phyloP scores from a whole-genome alignment of 2,888 invertebrate species.

The Cantharis flavilabris region DNA sequence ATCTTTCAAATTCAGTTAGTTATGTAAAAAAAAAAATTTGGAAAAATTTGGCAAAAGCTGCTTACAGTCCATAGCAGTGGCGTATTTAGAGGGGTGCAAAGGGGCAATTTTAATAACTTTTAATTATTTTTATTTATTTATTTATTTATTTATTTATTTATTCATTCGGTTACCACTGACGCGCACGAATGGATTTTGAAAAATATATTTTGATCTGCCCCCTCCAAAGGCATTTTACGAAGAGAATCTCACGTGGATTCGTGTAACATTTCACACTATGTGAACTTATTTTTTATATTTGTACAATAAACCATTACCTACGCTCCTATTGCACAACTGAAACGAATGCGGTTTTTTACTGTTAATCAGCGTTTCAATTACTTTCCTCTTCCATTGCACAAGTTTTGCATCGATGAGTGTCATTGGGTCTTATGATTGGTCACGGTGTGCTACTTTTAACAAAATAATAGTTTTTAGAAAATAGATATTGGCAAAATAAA shows the following conservation, averaged over 20 bases:
- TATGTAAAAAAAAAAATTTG: too few species aligned
- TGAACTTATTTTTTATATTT: background rate
- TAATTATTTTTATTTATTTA: too few species aligned
- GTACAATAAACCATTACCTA: background rate
- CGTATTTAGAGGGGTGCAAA: too few species aligned
- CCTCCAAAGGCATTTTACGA: too few species aligned
- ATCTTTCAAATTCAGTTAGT: too few species aligned
- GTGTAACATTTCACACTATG: background rate
- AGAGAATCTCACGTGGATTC: background rate
- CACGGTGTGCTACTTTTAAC: background rate
- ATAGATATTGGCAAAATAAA: background rate
- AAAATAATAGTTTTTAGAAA: background rate
- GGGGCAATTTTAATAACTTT: too few species aligned
- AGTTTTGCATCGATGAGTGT: conserved; percentile 12
- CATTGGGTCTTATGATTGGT: conserved; percentile 13
- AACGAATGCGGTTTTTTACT: conserved; percentile 5
- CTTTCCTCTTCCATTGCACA: conserved; percentile 16
- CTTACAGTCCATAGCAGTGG: too few species aligned
- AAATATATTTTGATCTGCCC: too few species aligned
- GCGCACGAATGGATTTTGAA: too few species aligned
- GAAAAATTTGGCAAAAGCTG: too few species aligned
- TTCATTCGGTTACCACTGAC: too few species aligned
- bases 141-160: too few species aligned
- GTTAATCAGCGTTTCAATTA: conserved; percentile 19
- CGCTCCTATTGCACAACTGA: background rate